phyloP scores from a whole-genome alignment of 2,888 invertebrate species.

The Noctua fimbriata region DNA sequence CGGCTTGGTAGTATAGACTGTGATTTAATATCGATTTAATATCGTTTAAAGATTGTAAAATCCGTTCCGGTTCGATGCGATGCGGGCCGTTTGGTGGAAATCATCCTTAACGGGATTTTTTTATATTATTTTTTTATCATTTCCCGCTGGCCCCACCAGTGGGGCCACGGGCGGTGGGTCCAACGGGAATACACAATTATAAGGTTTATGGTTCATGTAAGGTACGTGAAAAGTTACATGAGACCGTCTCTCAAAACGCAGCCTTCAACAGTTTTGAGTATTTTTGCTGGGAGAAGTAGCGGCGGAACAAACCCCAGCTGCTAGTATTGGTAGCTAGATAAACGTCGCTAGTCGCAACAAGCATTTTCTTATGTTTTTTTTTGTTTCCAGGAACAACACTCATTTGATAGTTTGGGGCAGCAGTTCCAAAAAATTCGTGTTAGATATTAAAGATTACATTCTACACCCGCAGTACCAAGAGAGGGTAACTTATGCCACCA shows the following conservation, averaged over 20 bases:
- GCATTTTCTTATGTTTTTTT: background rate
- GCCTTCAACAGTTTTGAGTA: background rate
- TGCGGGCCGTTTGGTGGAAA: too few relatives aligned
- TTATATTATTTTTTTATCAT: too few relatives aligned
- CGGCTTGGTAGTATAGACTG: too few relatives aligned
- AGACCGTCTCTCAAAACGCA: background rate
- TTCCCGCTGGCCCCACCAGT: too few relatives aligned
- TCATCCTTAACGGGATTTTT: too few relatives aligned
- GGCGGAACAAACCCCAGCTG: background rate
- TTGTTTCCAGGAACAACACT: conserved; percentile 77
- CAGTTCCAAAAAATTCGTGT: conserved; percentile 64
- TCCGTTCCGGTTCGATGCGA: too few relatives aligned
- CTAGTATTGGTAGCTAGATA: background rate
- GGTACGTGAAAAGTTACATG: background rate
- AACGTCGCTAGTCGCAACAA: background rate
- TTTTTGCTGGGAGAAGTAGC: background rate
- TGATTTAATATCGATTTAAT: too few relatives aligned
- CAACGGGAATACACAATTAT: too few relatives aligned
- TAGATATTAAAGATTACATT: conserved; percentile 75
- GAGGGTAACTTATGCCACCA: conserved; percentile 72
- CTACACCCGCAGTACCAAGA: conserved; percentile 78
- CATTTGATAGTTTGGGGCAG: conserved; percentile 78
- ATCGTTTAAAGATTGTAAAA: too few relatives aligned
- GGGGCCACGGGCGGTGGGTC: too few relatives aligned
- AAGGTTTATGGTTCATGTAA: background rate